Percentiles rank a stretch among this genome's conserved stretches.
phyloP scores from a whole-genome alignment of 2,113 vertebrate species.

The Danionella cerebrum region DNA sequence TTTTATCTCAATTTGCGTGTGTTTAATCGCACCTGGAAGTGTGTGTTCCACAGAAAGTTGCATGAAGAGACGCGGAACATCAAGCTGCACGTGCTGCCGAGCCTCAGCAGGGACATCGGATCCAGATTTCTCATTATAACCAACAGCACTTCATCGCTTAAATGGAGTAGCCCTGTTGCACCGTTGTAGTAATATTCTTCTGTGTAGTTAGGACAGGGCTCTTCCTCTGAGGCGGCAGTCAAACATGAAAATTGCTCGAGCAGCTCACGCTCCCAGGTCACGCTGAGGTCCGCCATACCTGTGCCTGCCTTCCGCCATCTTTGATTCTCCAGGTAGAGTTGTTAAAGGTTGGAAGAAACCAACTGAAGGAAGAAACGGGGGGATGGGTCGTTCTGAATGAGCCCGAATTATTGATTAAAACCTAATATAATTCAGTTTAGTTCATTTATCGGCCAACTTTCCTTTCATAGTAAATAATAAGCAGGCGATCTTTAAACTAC shows the following conservation, averaged over 20 bases:
- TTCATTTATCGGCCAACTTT: too few species aligned
- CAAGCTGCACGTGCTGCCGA: constrained; percentile 43
- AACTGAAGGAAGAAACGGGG: constrained; percentile 1
- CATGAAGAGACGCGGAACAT: constrained; percentile 49
- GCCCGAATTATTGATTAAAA: too few species aligned
- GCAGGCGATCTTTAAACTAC: too few species aligned
- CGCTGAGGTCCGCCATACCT: constrained; percentile 33
- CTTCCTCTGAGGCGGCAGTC: not conserved
- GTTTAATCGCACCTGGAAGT: constrained; percentile 47
- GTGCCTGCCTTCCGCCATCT: not conserved
- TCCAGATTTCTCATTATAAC: constrained; percentile 45
- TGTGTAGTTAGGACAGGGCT: not conserved
- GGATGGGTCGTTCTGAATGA: not conserved
- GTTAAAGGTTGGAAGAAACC: constrained; percentile 34
- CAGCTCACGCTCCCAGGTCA: constrained; percentile 32
- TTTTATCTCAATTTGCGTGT: too few species aligned
- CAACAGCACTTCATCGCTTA: constrained; percentile 53
- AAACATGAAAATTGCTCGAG: constrained; percentile 35
- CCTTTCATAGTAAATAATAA: too few species aligned
- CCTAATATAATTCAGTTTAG: too few species aligned
- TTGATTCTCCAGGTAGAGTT: too few species aligned
- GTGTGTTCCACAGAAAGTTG: constrained; percentile 48
- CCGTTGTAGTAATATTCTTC: not conserved
- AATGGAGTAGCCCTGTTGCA: constrained; percentile 28
- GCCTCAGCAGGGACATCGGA: constrained; percentile 44